A percentile compares a stretch with the other conserved stretches of the same genome.
These are phyloP conservation scores for Drosophila rhopaloa DNA, from an alignment of 1,140 invertebrate genomes.

Conservation along the genomic window DNA sequence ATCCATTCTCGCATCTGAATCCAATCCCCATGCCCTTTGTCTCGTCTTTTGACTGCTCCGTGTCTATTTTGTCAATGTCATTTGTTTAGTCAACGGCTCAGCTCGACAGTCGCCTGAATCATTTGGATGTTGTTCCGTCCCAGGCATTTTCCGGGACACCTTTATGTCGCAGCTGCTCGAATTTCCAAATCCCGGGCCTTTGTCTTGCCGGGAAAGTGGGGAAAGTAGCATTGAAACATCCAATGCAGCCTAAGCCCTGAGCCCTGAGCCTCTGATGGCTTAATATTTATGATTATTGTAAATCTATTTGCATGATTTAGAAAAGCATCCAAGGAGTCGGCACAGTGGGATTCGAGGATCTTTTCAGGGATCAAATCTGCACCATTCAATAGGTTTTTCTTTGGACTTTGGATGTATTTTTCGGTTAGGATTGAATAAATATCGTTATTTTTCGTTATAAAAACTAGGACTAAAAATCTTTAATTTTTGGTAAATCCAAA, in stretches of 20 bases:
- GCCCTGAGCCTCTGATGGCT: constrained; percentile 47
- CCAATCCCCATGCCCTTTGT: not conserved
- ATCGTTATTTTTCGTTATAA: too few relatives aligned
- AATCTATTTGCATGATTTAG: constrained; percentile 70
- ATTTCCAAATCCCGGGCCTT: constrained; percentile 18
- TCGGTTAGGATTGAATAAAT: too few relatives aligned
- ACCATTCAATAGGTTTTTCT: too few relatives aligned
- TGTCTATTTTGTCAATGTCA: constrained; percentile 77
- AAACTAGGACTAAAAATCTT: too few relatives aligned
- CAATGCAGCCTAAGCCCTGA: constrained; percentile 37
- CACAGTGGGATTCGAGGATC: constrained; percentile 3
- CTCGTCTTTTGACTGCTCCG: constrained; percentile 7
- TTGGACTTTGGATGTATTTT: too few relatives aligned
- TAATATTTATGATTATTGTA: constrained; percentile 77
- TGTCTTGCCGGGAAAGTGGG: not conserved
- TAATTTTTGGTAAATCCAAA: too few relatives aligned
- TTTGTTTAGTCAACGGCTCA: constrained; percentile 69
- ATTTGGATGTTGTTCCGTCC: not conserved
- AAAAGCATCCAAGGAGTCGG: constrained; percentile 12
- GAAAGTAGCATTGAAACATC: not conserved
- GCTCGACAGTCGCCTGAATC: constrained; percentile 23
- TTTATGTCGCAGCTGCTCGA: constrained; percentile 31
- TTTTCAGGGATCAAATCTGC: not conserved
- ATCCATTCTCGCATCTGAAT: constrained; percentile 6
- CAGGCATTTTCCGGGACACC: constrained; percentile 21